These are phyloP conservation scores for Morus bassanus DNA, from an alignment of 2,797 vertebrate genomes.

Conservation along the genomic window DNA sequence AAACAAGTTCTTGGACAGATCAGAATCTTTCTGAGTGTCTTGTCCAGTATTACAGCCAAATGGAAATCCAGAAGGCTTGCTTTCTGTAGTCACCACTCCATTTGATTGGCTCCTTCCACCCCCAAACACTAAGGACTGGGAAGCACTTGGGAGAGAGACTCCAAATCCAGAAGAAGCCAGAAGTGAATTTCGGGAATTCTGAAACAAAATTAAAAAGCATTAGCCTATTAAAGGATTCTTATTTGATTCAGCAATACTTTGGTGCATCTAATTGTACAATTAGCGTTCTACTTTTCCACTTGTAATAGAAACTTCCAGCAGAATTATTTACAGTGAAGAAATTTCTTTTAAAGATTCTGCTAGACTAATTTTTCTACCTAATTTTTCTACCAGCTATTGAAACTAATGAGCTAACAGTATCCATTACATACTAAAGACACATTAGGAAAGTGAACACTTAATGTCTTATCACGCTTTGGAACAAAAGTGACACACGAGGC, in stretches of 20 bases:
- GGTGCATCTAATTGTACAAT: background rate
- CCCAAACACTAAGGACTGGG: constrained; percentile 79
- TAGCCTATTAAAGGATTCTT: background rate
- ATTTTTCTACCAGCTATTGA: background rate
- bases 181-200: constrained; percentile 84
- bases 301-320: background rate
- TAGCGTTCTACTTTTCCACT: background rate
- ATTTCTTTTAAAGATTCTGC: background rate
- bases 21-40: constrained; percentile 82
- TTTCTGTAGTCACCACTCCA: constrained; percentile 84
- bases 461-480: background rate
- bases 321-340: background rate
- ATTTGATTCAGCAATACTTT: background rate
- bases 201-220: constrained; percentile 49
- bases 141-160: constrained; percentile 75
- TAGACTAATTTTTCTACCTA: background rate
- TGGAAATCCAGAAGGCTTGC: constrained; percentile 85
- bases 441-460: background rate
- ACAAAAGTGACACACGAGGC: background rate
- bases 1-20: constrained; percentile 93
- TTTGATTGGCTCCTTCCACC: constrained; percentile 80
- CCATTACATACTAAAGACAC: background rate
- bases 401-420: background rate
- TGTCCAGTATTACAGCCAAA: constrained; percentile 81
- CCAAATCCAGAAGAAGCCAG: constrained; percentile 83